Evolutionary conservation across 2,113 vertebrate species (phyloP).

Genomic region (Oryctolagus cuniculus): DNA sequence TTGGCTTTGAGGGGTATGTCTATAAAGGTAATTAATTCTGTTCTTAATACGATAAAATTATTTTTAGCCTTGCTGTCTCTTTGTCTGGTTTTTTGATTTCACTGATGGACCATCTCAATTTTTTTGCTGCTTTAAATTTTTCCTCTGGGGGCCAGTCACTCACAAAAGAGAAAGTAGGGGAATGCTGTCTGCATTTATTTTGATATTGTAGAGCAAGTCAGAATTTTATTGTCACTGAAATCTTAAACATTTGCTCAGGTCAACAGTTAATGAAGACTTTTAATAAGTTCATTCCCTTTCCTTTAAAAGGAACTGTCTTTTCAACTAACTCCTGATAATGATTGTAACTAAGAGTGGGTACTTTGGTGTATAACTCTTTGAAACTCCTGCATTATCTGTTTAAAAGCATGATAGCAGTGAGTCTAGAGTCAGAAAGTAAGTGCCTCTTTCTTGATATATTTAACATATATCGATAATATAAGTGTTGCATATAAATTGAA

Average conservation of each 20-base stretch:
- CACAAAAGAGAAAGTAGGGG: constrained; percentile 25
- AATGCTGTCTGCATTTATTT: constrained; percentile 26
- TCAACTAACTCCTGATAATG: constrained; percentile 8
- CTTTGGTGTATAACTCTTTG: constrained; percentile 57
- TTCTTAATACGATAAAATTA: not conserved
- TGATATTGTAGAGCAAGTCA: not conserved
- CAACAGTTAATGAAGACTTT: constrained; percentile 30
- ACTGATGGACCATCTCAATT: constrained; percentile 32
- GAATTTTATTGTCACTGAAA: constrained; percentile 34
- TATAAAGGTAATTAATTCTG: constrained; percentile 39
- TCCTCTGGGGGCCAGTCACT: not conserved
- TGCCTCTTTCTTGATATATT: not conserved
- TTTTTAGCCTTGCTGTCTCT: constrained; percentile 6
- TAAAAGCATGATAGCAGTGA: not conserved
- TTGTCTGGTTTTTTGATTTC: constrained; percentile 49
- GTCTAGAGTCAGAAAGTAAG: constrained; percentile 49
- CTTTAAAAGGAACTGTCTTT: constrained; percentile 45
- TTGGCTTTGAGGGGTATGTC: not conserved
- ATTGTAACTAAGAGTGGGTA: not conserved
- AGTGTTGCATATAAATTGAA: constrained; percentile 28
- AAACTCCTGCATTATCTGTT: constrained; percentile 43
- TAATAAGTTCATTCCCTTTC: constrained; percentile 9
- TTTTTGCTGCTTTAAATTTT: constrained; percentile 43
- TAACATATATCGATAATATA: not conserved
- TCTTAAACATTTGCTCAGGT: constrained; percentile 26